Evolutionary conservation across 2,888 invertebrate genomes (phyloP), one percentile per base, ranked within the genome.

Genomic region (Troides oblongomaculatus): DNA sequence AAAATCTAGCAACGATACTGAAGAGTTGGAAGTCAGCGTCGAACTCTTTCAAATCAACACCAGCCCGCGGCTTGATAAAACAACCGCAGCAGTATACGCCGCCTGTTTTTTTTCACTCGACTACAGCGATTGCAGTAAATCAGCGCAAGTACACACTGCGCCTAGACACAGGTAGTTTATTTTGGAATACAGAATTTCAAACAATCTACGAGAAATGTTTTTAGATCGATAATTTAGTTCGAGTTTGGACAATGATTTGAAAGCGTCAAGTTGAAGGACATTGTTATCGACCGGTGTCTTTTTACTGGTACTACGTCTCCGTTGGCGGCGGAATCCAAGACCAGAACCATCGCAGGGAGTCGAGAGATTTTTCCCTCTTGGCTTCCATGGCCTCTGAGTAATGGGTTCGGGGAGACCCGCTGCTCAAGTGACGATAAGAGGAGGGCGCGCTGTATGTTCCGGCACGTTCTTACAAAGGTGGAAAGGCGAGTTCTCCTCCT

Each of bases 71-170:
- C 58, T 46, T 62, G 65, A 69, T 75, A 77, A 74, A 73, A 73
- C 71, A 72, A 70, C 72, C 73, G 74, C 71, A 74, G 69, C 56
- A 62, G 66, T 64, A 68, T 66, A 75, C 71, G 73, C 71, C 76
- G 81, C 79, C 90, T 90, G 91, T 83, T 81, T 80, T 85, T 77
- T 85, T 79, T 92, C 91, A 89, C 83, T 90, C 89, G 77, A 74
- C 85, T 79, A 78, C 75, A 78, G 81, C 85, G 80, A 84, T 82
- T 81, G 79, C 79, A 82, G 79, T 91, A 90, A 91, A 91, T 90
- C 88, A 88, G 85, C 74, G 71, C 64, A 58, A 62, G 70, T 75
- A 75, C 73, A 75, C 73, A 64, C 72, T 62, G 69, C 71, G 73
- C 72, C 72, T 73, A 71, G 70, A 73, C 74, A 72, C 72, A 75